These are phyloP conservation scores for Aleiodes alternator DNA, from an alignment of 2,888 invertebrate genomes.

Conservation along the genomic window DNA sequence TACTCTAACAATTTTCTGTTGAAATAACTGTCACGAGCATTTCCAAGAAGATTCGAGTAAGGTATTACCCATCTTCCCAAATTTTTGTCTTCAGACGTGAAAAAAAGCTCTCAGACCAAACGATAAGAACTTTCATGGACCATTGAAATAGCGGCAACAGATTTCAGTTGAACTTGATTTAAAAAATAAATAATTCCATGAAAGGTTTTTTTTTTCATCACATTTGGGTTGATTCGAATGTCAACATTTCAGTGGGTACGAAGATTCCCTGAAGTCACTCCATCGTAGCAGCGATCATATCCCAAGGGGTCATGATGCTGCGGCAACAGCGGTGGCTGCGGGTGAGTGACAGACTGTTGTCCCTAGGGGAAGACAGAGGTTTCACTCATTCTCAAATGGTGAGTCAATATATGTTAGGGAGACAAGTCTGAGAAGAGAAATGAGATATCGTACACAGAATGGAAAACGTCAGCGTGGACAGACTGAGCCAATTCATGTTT, in stretches of 20 bases:
- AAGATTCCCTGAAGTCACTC: conserved; percentile 86
- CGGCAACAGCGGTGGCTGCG: conserved; percentile 59
- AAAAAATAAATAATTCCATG: no score
- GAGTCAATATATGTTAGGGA: conserved; percentile 67
- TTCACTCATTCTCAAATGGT: conserved; percentile 68
- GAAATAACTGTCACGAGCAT: no score
- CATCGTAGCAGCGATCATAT: conserved; percentile 70
- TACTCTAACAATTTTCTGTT: no score
- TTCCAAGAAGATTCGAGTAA: no score
- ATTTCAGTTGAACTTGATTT: no score
- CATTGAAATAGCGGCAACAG: no score
- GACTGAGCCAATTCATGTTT: conserved; percentile 66
- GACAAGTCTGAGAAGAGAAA: conserved; percentile 58
- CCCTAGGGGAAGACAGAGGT: conserved; percentile 60
- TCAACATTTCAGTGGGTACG: conserved; percentile 81
- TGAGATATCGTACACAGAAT: conserved; percentile 56
- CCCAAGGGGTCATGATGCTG: conserved; percentile 60
- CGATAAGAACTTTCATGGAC: no score
- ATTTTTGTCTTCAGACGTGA: no score
- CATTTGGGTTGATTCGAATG: no score
- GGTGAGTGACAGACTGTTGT: conserved; percentile 59
- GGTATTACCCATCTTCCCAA: no score
- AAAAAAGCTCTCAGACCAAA: no score
- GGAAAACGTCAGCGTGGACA: conserved; percentile 57
- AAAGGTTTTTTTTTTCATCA: no score